Base-by-base conservation (phyloP, 2,113 vertebrate species). In the Ploceus nigricollis region DNA sequence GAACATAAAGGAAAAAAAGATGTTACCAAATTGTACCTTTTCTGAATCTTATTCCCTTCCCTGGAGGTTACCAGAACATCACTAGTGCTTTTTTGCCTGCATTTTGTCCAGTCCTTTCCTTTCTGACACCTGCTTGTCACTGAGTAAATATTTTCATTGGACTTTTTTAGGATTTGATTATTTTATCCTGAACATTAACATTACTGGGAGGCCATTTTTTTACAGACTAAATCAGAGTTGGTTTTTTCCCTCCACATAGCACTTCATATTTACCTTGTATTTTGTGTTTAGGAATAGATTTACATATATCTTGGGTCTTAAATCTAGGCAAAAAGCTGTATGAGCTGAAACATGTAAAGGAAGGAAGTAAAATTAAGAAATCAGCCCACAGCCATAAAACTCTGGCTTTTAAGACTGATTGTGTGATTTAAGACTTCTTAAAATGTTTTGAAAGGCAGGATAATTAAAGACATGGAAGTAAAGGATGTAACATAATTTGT, bases 401-500 rank as follows among this genome's bases (percentile, higher is more conserved):
- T 78, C 31, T 77, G 80, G 19, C 54, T 93, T 88, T 95, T 89
- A 81, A 92, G 72, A 63, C 79, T 48, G 28, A 60, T 48, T 5
- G 1, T 53, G 45, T 92, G 89, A 89, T 81, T 56, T 83, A 90
- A 96, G 89, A 57, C 64, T 87, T 71, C 47, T 95, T 93, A 86
- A 83, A 94, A 86, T 90, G 70, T 91, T 94, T 90, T 92, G 86
- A 89, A 95, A 93, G 79, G 83, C 51, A 63, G 39, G 42, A 58
- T 94, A 96, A 96, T 94, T 93, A 89, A 93, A 96, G 94, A 60
- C 72, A 25, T 90, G 51, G 64, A 90, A 89, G 60, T 78, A 89
- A 94, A 94, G 51, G 60, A 82, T 95, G 83, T 92, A 92, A 89
- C 40, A 28, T 87, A 94, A 97, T 90, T 97, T 94, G 80, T 96